Conservation (phyloP, 2,797 vertebrate genomes). For the Anas bahamensis region DNA sequence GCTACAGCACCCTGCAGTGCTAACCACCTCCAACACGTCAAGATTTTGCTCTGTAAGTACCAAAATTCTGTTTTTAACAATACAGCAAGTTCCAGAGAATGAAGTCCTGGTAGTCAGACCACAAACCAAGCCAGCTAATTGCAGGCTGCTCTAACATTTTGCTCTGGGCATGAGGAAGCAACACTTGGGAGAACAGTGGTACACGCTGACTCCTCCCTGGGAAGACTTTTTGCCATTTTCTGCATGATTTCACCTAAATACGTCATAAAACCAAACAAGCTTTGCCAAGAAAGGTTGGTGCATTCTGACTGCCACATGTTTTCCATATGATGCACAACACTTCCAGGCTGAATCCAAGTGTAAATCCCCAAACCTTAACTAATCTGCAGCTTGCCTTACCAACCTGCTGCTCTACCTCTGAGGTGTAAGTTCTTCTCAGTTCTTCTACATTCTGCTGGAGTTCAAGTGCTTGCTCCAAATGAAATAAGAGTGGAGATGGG, state of each 20-base stretch:
- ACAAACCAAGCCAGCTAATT: not conserved
- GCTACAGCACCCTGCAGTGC: not conserved
- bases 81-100: not conserved
- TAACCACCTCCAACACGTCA: not conserved
- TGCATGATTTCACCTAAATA: not conserved
- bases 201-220: not conserved
- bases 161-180: not conserved
- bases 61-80: not conserved
- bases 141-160: not conserved
- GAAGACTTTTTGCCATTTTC: not conserved
- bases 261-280: not conserved
- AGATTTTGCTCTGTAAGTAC: not conserved
- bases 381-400: not conserved
- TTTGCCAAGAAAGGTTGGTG: not conserved
- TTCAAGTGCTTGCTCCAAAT: not conserved
- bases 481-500: not conserved
- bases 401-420: not conserved
- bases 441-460: not conserved
- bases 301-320: not conserved
- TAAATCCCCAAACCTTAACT: not conserved
- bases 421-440: not conserved
- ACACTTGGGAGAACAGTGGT: not conserved
- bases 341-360: not conserved
- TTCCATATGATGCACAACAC: not conserved
- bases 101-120: not conserved